Percentiles rank a stretch among this genome's conserved stretches.
Evolutionary conservation across 2,888 invertebrate species (phyloP).

Genomic region (Morpho deidamia): DNA sequence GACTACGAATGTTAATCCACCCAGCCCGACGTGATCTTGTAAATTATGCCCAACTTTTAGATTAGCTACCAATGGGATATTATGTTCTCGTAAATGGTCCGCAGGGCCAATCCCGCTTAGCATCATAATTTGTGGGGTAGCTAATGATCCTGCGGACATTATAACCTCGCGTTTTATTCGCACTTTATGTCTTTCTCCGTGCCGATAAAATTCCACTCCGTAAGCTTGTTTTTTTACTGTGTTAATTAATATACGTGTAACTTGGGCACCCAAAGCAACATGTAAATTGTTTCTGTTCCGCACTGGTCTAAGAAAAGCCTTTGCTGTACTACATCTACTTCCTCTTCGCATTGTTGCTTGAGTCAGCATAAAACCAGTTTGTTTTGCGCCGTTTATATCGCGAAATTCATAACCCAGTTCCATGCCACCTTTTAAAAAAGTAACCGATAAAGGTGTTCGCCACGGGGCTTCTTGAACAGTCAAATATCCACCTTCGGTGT

Average conservation of each 20-base stretch:
- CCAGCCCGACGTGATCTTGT: slow-evolving; percentile 93
- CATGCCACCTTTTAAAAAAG: slow-evolving; percentile 88
- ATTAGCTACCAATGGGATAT: slow-evolving; percentile 86
- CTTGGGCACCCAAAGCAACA: slow-evolving; percentile 87
- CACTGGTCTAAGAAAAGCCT: slow-evolving; percentile 91
- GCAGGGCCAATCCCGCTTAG: slow-evolving; percentile 92
- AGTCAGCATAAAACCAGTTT: slow-evolving; percentile 92
- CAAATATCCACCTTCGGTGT: slow-evolving; percentile 87
- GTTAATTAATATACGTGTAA: slow-evolving; percentile 83
- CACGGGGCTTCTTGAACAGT: slow-evolving; percentile 92
- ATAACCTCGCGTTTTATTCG: slow-evolving; percentile 89
- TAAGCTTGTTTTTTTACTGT: slow-evolving; percentile 83
- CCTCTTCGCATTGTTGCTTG: slow-evolving; percentile 92
- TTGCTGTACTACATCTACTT: slow-evolving; percentile 91
- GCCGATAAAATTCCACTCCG: slow-evolving; percentile 85
- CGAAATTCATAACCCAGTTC: slow-evolving; percentile 90
- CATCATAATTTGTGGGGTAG: slow-evolving; percentile 94
- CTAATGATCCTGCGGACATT: slow-evolving; percentile 91
- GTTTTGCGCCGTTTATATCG: slow-evolving; percentile 89
- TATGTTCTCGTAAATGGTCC: slow-evolving; percentile 84
- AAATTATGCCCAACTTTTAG: slow-evolving; percentile 89
- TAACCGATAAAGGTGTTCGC: slow-evolving; percentile 88
- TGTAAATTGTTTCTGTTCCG: slow-evolving; percentile 88
- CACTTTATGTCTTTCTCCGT: slow-evolving; percentile 81
- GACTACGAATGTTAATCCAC: slow-evolving; percentile 89